Evolutionary conservation across 2,797 vertebrate genomes (phyloP), one percentile per base, ranked within the genome.

Genomic region (Phalloptychus januarius): DNA sequence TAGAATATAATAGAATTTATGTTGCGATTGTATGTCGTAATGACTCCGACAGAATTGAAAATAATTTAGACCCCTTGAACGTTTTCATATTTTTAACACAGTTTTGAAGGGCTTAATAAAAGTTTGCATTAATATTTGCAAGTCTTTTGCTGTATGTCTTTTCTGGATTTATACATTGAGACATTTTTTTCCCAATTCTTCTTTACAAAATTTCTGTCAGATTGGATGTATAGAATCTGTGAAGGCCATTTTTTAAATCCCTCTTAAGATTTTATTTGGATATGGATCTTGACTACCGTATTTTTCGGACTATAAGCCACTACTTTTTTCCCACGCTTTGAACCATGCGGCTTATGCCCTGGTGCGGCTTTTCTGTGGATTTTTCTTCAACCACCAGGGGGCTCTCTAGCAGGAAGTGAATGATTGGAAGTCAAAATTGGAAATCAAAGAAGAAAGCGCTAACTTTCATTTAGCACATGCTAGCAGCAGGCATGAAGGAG

Each of bases 1-100:
- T 52, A 52, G 23, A 25, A 25, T 25, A 25, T 25, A 52, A 91
- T 88, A 74, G 84, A 85, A 83, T 82, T 70, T 71, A 70, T 91
- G 80, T 92, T 82, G 80, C 46, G n/a, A 69, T 42, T 69, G 38
- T 25, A 40, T 67, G 20, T 40, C 2, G 0, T 25, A 25, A 1
- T 16, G 20, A 69, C 36, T 69, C 38, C 4, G 13, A 42, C 36
- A 42, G 3, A 4, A 13, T 69, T 11, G 8, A 69, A 42, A n/a
- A 40, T 11, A 40, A 69, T 40, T n/a, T 42, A 25, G 18, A 25
- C 36, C 16, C 4, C 38, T 40, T 42, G 23, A 25, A 12, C 3
- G 13, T 69, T n/a, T 42, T 42, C 38, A 69, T 5, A n/a, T 25
- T 42, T 42, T 69, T 23, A 8, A 69, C 4, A 23, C 11, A 25